Evolutionary conservation across 2,888 invertebrate genomes (phyloP), one percentile per base, ranked within the genome.

Genomic region (Helleia helle): DNA sequence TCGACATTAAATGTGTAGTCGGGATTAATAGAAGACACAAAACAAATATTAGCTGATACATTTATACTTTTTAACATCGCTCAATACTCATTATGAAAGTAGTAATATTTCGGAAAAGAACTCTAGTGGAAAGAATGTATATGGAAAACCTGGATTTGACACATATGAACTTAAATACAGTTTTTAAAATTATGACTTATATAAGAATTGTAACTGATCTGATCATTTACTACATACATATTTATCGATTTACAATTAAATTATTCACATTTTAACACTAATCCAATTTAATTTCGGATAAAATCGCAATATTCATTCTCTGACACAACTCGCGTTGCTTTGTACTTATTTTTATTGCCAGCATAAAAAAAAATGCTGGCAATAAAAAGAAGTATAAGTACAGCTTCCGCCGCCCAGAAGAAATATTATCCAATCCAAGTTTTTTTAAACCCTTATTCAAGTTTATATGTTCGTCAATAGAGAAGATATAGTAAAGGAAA

Each of bases 241-340:
- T 48, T 59, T 50, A 54, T 47, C 48, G 34, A 29, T 44, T 37
- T 44, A 36, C 14, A 36, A 43, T 34, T 26, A 36, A 54, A 50
- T 55, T 59, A 55, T 65, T 69, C 62, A 66, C 71, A 77, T 70
- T 62, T 64, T 54, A 56, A 54, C 55, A 62, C 47, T 53, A 60
- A 53, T 56, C 49, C 50, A 56, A 65, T 56, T n/a, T 58, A 67
- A 58, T 62, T 65, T 58, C 44, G 44, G 54, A 62, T 69, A 62
- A 74, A 81, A 81, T 70, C 65, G 75, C 71, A 75, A 64, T 65
- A 69, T 54, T 65, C 65, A 65, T 65, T 43, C 48, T 53, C 47
- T 79, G 71, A 77, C 77, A 80, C 71, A 71, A 72, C 65, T 76
- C 62, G 71, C 73, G 75, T 80, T 80, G 77, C 80, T 81, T 80